Evolutionary conservation across 2,888 invertebrate species (phyloP), one percentile per base, ranked within the genome.

Genomic region (Metallyticus violacea): DNA sequence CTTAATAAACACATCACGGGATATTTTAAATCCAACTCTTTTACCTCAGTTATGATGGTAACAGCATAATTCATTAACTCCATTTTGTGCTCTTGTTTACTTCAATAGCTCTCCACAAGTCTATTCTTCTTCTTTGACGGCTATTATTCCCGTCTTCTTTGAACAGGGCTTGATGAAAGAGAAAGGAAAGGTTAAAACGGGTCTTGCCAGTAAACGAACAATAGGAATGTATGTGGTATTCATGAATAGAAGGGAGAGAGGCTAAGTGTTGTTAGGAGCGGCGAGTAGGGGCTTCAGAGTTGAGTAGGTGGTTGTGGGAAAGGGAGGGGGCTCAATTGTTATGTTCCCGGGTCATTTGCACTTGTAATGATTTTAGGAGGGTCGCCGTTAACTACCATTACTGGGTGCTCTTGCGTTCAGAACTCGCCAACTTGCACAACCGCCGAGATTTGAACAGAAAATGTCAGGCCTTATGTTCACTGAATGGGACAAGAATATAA

Each of bases 301-400:
- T 30, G 80, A 85, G 85, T 25, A 26, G 62, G 77, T 76, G 77
- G 83, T 25, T 29, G 22, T 3, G 80, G n/a, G n/a, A n/a, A n/a
- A n/a, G 28, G 82, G 76, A 26, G 85, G 62, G 77, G 62, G 30
- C 85, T 80, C 62, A 80, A 85, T 80, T 85, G 79, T 85, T 80
- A 85, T 85, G 85, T 80, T 62, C 76, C 81, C 81, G 27, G 85
- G 85, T 81, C 85, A 85, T 81, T 81, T 85, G 85, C 81, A 85
- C 78, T 79, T 85, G 80, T 81, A 79, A 62, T 85, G 62, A 77
- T 85, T 85, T 85, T 62, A 81, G 80, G 80, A 81, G 62, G 28
- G 76, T 62, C 40, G 40, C 29, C 80, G 79, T 85, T 81, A 29
- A 85, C 28, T 27, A 28, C 28, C 77, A 83, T 62, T 77, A 77